Conservation (phyloP, 2,113 vertebrate genomes). For the Protobothrops mucrosquamatus region DNA sequence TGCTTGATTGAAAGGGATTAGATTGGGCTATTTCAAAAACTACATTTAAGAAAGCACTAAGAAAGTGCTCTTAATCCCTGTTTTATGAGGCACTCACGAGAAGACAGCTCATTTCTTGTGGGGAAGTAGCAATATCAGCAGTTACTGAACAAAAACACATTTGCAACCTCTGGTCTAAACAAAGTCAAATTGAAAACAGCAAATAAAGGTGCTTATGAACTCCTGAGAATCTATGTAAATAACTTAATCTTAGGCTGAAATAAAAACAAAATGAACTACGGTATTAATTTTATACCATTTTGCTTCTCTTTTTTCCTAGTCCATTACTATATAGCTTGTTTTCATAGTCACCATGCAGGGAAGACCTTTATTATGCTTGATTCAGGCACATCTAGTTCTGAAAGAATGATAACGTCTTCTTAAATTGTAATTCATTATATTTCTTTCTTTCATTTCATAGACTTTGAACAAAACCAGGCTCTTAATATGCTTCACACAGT, state of each 20-base stretch:
- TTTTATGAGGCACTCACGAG: slow-evolving; percentile 55
- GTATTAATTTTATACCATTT: neutral
- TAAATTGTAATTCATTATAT: neutral
- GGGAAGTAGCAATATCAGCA: slow-evolving; percentile 66
- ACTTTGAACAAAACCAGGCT: neutral
- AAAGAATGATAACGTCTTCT: slow-evolving; percentile 1
- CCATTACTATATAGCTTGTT: slow-evolving; percentile 23
- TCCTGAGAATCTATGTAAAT: slow-evolving; percentile 24
- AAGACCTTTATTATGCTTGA: neutral
- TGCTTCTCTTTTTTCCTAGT: neutral
- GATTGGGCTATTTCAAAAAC: slow-evolving; percentile 57
- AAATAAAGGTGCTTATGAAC: slow-evolving; percentile 60
- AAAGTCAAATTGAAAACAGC: slow-evolving; percentile 61
- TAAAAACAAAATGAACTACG: slow-evolving; percentile 13
- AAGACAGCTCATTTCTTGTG: slow-evolving; percentile 47
- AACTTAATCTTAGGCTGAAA: slow-evolving; percentile 26
- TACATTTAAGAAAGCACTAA: slow-evolving; percentile 40
- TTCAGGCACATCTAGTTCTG: slow-evolving; percentile 8
- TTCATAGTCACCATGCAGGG: fast-evolving
- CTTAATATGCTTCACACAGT: slow-evolving; percentile 15
- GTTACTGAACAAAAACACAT: slow-evolving; percentile 30
- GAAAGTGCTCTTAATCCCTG: slow-evolving; percentile 59
- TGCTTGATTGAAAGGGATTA: slow-evolving; percentile 65
- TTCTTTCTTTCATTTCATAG: slow-evolving; percentile 24
- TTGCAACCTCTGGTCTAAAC: slow-evolving; percentile 50